Base-by-base conservation (phyloP, 2,113 vertebrate genomes). In the Megaceryle maxima region DNA sequence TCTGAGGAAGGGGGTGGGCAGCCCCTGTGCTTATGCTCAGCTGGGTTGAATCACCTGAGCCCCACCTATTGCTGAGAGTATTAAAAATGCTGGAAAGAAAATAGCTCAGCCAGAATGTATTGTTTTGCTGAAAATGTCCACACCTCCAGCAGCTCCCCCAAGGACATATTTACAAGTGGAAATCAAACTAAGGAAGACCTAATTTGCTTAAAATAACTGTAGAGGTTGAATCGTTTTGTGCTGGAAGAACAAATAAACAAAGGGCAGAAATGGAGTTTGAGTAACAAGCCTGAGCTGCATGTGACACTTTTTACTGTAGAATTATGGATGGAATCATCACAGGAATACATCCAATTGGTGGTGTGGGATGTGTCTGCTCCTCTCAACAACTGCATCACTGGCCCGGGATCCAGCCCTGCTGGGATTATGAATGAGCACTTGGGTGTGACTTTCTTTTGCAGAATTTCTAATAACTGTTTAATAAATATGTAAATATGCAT, bases 131-230 rank as follows among this genome's bases (percentile, higher is more conserved):
- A 35, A 28, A 95, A 68, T 1, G 6, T 28, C 93, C 4, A 6
- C 57, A 35, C 87, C 95, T 73, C 68, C 63, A 73, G 73, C 86
- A 55, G n/a, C 7, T 64, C n/a, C 50, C 14, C 62, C 87, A 85
- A 95, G 95, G 96, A 73, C 82, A 8, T 2, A 10, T 74, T 96
- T 96, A 74, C 41, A 90, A 96, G 96, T 29, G 92, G 96, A 97
- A 98, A 97, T 88, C 90, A 79, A 95, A 81, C 87, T 11, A 69
- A 93, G 90, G 11, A 11, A 81, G 95, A 90, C 35, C 66, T 85
- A 53, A 69, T 94, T 94, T 96, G 94, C 96, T 94, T 83, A 81
- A 97, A 97, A 92, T 96, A 95, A 94, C 81, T 22, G 92, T 5
- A 68, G 93, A 86, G 85, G 93, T n/a, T 95, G 91, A 43, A 39